Percentiles rank a stretch among this genome's conserved stretches.
Conservation (phyloP, 2,113 vertebrate species). For the Dicaeum eximium region DNA sequence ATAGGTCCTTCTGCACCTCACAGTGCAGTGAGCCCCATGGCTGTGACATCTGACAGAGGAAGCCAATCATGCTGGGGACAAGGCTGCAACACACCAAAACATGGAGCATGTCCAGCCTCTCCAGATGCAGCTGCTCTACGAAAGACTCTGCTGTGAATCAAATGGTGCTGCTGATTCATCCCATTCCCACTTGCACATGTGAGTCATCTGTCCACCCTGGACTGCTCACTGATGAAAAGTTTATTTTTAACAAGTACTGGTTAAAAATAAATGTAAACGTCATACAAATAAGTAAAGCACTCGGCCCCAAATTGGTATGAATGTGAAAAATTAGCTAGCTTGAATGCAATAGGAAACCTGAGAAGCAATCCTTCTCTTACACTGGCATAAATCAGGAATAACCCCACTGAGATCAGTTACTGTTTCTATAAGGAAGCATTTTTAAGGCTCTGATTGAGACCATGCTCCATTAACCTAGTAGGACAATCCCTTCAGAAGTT, state of each 20-base stretch:
- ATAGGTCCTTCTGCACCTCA: background rate
- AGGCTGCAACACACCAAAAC: background rate
- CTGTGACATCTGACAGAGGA: background rate
- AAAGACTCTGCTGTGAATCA: background rate
- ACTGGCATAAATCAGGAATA: conserved; percentile 54
- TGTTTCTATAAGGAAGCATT: conserved; percentile 44
- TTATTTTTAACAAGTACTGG: conserved; percentile 50
- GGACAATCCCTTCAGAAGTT: background rate
- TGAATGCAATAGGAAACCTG: conserved; percentile 41
- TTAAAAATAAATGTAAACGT: conserved; percentile 56
- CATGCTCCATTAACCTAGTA: conserved; percentile 35
- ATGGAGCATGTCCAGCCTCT: background rate
- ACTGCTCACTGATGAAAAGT: conserved; percentile 45
- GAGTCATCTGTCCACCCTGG: conserved; percentile 42
- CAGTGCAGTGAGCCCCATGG: background rate
- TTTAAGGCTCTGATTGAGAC: conserved; percentile 48
- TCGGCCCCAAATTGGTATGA: conserved; percentile 31
- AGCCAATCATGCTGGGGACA: background rate
- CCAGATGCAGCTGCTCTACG: background rate
- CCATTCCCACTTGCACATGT: conserved; percentile 31
- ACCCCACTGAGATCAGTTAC: conserved; percentile 40
- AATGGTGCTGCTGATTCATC: conserved; percentile 22
- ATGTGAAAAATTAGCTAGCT: conserved; percentile 39
- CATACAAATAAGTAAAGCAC: conserved; percentile 2
- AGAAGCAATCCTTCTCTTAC: conserved; percentile 19